Base-by-base conservation (phyloP, 2,888 invertebrate genomes). In the Chymomyza procnemis region DNA sequence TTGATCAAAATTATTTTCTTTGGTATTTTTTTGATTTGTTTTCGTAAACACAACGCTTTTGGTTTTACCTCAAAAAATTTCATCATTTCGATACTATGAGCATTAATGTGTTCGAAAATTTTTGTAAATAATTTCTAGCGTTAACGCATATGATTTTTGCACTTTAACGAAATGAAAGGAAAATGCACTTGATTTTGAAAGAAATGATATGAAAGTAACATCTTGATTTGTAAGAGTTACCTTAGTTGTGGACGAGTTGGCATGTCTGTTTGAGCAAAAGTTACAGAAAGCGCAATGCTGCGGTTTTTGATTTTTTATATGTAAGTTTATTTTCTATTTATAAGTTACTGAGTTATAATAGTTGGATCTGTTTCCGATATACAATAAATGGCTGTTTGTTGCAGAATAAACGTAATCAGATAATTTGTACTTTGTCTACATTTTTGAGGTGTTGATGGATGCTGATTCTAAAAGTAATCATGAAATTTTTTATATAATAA, bases 11-110 rank as follows among this genome's bases (percentile, higher is more conserved):
- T 21, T 54, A n/a, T n/a, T 54, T 50, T 50, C 50, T 18, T 8
- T 8, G 60, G 61, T 66, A 62, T 19, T 19, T 60, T 56, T 4
- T 16, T 41, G n/a, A n/a, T 57, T 26, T 4, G 26, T 4, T 26
- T 26, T 26, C 26, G 8, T 26, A 26, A 26, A 26, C 5, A 48
- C 34, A 5, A 34, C 34, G 9, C 34, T 34, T 16, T 41, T 64
- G 64, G 65, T 54, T 63, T 18, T 61, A 57, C 21, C 63, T 47
- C 16, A 4, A 47, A 16, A 47, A 16, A 47, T 47, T 47, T 50
- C 16, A 50, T 18, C 3, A 19, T 8, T 18, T n/a, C 8, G 8
- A 50, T 18, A n/a, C n/a, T n/a, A 50, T 18, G 50, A 50, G 34
- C 34, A 34, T 34, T 34, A 50, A 4, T 16, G 1, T 2, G 16